These are phyloP conservation scores for Stenurella melanura DNA, from an alignment of 2,888 invertebrate species.

Conservation along the genomic window DNA sequence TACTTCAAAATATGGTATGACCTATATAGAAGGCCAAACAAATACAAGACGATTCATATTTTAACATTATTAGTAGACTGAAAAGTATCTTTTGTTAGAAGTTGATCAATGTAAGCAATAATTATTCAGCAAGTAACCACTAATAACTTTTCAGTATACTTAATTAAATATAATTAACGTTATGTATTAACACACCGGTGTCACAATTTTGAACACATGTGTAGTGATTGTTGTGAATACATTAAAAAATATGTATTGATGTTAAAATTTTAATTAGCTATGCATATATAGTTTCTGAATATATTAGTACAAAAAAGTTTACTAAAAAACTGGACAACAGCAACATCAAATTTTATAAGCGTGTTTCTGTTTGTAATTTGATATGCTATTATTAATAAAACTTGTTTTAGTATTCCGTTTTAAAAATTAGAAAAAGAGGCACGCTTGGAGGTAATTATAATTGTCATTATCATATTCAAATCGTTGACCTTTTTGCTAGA, in stretches of 20 bases:
- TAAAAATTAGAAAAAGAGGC: background rate
- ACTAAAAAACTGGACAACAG: background rate
- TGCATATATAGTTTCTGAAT: background rate
- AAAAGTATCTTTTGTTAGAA: background rate
- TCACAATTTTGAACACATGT: background rate
- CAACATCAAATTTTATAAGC: background rate
- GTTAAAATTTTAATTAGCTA: background rate
- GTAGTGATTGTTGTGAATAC: background rate
- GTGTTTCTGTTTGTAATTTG: background rate
- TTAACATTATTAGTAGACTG: background rate
- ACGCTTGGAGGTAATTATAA: background rate
- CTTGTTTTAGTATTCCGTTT: constrained; percentile 11
- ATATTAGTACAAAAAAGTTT: background rate
- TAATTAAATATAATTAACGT: background rate
- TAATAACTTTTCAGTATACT: background rate
- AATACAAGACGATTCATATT: too few species aligned
- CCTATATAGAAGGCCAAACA: too few species aligned
- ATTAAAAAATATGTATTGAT: background rate
- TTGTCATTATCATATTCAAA: background rate
- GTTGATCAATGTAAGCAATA: background rate
- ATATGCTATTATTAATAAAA: background rate
- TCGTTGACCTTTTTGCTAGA: constrained; percentile 10
- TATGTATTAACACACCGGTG: background rate
- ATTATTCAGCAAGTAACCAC: background rate
- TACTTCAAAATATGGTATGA: too few species aligned